Evolutionary conservation across 2,888 invertebrate species (phyloP).

Genomic region (Pheosia gnoma): DNA sequence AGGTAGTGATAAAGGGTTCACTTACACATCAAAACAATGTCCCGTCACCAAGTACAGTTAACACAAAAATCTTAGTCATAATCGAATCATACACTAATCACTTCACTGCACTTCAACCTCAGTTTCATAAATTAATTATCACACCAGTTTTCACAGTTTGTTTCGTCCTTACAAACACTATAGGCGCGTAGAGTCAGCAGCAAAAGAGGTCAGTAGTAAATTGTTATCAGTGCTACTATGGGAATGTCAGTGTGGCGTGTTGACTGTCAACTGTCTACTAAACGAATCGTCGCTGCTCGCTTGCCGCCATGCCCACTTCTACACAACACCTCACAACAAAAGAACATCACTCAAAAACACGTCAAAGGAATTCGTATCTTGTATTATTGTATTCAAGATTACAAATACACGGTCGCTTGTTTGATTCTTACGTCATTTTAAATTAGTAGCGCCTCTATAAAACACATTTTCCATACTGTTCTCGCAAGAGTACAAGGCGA

Average conservation of each 20-base stretch:
- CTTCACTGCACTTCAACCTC: slow-evolving; percentile 43
- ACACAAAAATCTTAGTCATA: slow-evolving; percentile 59
- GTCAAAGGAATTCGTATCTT: slow-evolving; percentile 30
- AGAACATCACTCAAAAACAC: slow-evolving; percentile 35
- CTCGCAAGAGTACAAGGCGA: slow-evolving; percentile 40
- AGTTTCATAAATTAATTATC: slow-evolving; percentile 31
- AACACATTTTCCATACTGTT: slow-evolving; percentile 65
- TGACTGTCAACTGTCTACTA: slow-evolving; percentile 84
- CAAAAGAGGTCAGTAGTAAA: slow-evolving; percentile 73
- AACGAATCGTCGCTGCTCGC: slow-evolving; percentile 81
- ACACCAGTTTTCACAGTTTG: slow-evolving; percentile 41
- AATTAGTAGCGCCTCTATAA: slow-evolving; percentile 39
- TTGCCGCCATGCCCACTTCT: slow-evolving; percentile 82
- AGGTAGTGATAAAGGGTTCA: slow-evolving; percentile 10
- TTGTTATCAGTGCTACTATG: slow-evolving; percentile 80
- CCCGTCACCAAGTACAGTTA: slow-evolving; percentile 33
- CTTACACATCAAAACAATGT: slow-evolving; percentile 35
- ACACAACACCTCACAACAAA: slow-evolving; percentile 39
- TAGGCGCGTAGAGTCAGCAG: slow-evolving; percentile 62
- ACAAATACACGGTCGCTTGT: slow-evolving; percentile 20
- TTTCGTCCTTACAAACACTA: slow-evolving; percentile 48
- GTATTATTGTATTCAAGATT: slow-evolving; percentile 26
- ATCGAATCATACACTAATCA: slow-evolving; percentile 43
- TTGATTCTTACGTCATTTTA: slow-evolving; percentile 40
- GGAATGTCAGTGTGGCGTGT: slow-evolving; percentile 83